Percentiles rank a stretch among this genome's conserved stretches.
Evolutionary conservation across 2,113 vertebrate genomes (phyloP).

Genomic region (Oophaga pumilio): DNA sequence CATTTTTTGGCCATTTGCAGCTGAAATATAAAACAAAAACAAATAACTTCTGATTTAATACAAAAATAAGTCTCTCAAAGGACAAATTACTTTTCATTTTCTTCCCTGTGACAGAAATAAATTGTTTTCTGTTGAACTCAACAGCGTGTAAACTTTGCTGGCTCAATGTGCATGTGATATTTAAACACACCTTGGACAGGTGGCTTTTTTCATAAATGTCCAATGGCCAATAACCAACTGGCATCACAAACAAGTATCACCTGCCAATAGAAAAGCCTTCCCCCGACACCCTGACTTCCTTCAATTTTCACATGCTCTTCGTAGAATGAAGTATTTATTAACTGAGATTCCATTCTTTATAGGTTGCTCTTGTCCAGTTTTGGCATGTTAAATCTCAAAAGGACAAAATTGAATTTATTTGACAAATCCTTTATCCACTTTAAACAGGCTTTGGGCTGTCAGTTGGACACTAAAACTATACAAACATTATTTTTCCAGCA

Average conservation of each 20-base stretch:
- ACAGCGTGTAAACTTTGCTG: slow-evolving; percentile 62
- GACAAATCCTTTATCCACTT: slow-evolving; percentile 46
- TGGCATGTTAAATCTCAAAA: slow-evolving; percentile 39
- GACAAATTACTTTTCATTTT: slow-evolving; percentile 63
- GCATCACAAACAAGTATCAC: slow-evolving; percentile 56
- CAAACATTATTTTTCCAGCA: slow-evolving; percentile 41
- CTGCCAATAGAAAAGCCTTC: slow-evolving; percentile 61
- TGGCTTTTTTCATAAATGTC: slow-evolving; percentile 63
- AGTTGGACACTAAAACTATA: slow-evolving; percentile 26
- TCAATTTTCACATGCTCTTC: slow-evolving; percentile 63
- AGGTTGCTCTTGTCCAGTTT: slow-evolving; percentile 28
- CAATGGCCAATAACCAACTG: slow-evolving; percentile 66
- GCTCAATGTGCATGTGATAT: slow-evolving; percentile 66
- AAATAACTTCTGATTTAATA: slow-evolving; percentile 63
- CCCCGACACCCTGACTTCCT: slow-evolving; percentile 61
- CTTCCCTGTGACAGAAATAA: slow-evolving; percentile 63
- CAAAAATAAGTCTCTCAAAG: slow-evolving; percentile 65
- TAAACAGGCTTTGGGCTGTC: slow-evolving; percentile 25
- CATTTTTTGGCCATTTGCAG: slow-evolving; percentile 52
- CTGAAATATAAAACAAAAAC: slow-evolving; percentile 25
- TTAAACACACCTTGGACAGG: slow-evolving; percentile 74
- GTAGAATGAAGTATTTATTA: slow-evolving; percentile 57
- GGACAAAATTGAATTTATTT: slow-evolving; percentile 43
- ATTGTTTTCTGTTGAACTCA: slow-evolving; percentile 62
- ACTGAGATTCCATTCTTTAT: slow-evolving; percentile 33